Base-by-base conservation (phyloP, 2,888 invertebrate genomes). In the Lucinisca nassula region DNA sequence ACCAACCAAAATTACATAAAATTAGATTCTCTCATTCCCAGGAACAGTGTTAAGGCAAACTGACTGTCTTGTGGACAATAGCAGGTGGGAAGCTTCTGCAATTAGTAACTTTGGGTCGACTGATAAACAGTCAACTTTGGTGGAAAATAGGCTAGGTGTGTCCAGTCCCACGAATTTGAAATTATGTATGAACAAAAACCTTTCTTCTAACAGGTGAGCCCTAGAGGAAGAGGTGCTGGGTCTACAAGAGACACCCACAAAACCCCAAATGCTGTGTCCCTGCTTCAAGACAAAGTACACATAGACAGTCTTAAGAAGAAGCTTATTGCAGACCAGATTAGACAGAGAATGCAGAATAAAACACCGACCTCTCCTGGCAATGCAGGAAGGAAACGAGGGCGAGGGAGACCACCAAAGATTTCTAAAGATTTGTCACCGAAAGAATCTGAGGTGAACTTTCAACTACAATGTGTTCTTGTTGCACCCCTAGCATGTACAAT, bases 221-320 rank as follows among this genome's bases (percentile, higher is more conserved):
- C 67, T 21, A 55, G 32, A 10, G 51, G 72, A 51, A 37, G 37
- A 10, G 79, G 73, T 32, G 45, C n/a, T 27, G 49, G 17, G n/a
- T 72, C 77, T 27, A 10, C 58, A 58, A 58, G 27, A 27, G 58
- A 4, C 1, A 35, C 17, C 4, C 67, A 67, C 35, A 67, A 35
- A 24, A 61, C 61, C 27, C 1, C 35, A 10, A 67, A 67, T 35
- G 55, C 70, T 37, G 30, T 38, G 8, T 74, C 74, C 74, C 74
- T 37, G 74, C 38, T 40, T 32, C 87, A 80, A 61, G 87, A 84
- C 49, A 80, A 84, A 35, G 90, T 91, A 6, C 94, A 93, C 45
- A 94, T 95, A 75, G 94, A 95, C 76, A 94, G 93, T 27, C 79
- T 92, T 61, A 93, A 94, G 84, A 94, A 93, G 82, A 94, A 94